Evolutionary conservation across 2,888 invertebrate species (phyloP).

Genomic region (Corbicula japonica): DNA sequence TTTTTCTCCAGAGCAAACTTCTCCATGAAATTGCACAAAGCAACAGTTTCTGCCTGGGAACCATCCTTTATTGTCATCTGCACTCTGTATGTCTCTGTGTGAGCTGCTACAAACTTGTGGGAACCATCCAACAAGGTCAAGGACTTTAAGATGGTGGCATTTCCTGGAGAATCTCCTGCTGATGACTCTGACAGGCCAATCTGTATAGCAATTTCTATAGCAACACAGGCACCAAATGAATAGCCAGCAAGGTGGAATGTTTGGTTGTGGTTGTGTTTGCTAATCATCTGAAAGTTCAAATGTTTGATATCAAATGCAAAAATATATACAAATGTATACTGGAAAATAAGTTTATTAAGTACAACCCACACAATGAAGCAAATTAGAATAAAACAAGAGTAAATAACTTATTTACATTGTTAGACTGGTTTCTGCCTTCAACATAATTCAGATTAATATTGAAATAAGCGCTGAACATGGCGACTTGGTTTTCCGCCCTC

Average conservation of each 20-base stretch:
- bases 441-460: too few relatives aligned
- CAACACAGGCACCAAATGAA: constrained; percentile 97
- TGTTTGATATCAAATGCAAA: neutral
- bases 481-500: too few relatives aligned
- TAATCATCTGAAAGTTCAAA: constrained; percentile 38
- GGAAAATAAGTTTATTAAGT: neutral
- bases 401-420: too few relatives aligned
- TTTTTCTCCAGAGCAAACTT: constrained; percentile 77
- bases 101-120: constrained; percentile 87
- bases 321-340: neutral
- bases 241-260: constrained; percentile 97
- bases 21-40: constrained; percentile 80
- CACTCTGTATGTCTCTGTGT: constrained; percentile 83
- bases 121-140: constrained; percentile 95
- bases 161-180: constrained; percentile 34
- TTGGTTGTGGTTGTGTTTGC: constrained; percentile 21
- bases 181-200: constrained; percentile 86
- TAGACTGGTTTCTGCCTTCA: too few relatives aligned
- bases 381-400: neutral
- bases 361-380: too few relatives aligned
- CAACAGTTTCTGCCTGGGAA: constrained; percentile 78
- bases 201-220: constrained; percentile 97
- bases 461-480: too few relatives aligned
- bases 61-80: constrained; percentile 71
- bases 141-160: constrained; percentile 73